Evolutionary conservation across 2,113 vertebrate species (phyloP).

Genomic region (Nothobranchius furzeri): DNA sequence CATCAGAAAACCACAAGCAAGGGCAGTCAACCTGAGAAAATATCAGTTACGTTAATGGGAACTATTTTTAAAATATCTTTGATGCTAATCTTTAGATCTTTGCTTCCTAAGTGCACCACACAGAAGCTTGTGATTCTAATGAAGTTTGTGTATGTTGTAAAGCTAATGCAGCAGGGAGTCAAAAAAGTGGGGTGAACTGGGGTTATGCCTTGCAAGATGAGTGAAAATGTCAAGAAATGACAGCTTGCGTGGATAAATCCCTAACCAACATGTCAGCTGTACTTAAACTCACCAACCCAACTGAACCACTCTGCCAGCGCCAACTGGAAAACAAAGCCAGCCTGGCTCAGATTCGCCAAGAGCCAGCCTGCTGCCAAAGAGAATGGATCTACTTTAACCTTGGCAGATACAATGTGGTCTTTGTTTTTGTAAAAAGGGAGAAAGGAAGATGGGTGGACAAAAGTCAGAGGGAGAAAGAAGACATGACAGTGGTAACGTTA

Average conservation of each 20-base stretch:
- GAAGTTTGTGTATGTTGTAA: not conserved
- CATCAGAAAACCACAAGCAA: conserved; percentile 32
- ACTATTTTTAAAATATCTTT: conserved; percentile 11
- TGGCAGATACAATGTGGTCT: conserved; percentile 68
- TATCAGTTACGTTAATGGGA: conserved; percentile 17
- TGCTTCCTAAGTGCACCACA: not conserved
- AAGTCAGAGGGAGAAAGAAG: conserved; percentile 13
- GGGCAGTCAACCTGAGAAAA: conserved; percentile 38
- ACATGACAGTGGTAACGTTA: conserved; percentile 27
- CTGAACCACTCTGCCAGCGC: conserved; percentile 42
- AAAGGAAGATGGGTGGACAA: conserved; percentile 36
- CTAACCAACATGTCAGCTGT: conserved; percentile 61
- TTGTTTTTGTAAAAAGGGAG: conserved; percentile 61
- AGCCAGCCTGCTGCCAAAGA: conserved; percentile 51
- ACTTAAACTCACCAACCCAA: conserved; percentile 53
- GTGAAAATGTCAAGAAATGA: conserved; percentile 20
- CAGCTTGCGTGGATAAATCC: conserved; percentile 51
- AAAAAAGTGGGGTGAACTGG: conserved; percentile 27
- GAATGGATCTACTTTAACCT: conserved; percentile 67
- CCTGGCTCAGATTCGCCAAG: conserved; percentile 54
- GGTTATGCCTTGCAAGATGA: conserved; percentile 22
- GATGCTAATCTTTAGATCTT: not conserved
- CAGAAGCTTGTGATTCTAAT: not conserved
- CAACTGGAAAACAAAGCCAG: conserved; percentile 62
- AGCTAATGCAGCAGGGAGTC: not conserved